Evolutionary conservation across 2,888 invertebrate species (phyloP), one percentile per base, ranked within the genome.

Genomic region (Drosophila kambysellisi): DNA sequence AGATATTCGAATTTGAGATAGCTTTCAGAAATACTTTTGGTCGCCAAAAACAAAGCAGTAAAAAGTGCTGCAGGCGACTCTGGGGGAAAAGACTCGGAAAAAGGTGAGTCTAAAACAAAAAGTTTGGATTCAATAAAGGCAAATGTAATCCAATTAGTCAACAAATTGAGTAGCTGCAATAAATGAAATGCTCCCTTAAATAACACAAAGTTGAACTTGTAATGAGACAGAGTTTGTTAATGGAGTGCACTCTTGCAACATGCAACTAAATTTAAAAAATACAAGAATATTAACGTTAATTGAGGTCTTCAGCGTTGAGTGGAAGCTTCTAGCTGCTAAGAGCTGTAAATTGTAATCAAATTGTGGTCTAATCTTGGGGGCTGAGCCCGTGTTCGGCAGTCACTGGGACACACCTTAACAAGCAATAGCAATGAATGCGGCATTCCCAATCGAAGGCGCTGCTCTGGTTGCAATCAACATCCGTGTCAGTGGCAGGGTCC

Each of bases 401-500:
- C 37, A 48, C 46, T 52, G 68, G 52, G 56, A 58, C 60, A 67
- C 84, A 89, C 81, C 68, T 70, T 56, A 52, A 50, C 65, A 41
- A 41, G 56, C 51, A 37, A 51, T 46, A 15, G n/a, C 15, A 41
- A 63, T 43, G 58, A 54, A 43, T 32, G 20, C 48, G 25, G 8
- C 39, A 58, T 30, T 50, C 15, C 74, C 9, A n/a, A 32, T 51
- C 41, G 33, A 29, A 9, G 5, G n/a, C 20, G 30, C 74, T 70
- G 82, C 56, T 64, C 56, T 64, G 82, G 70, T 89, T 70, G 64
- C 84, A 88, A 89, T 88, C 90, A 86, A 60, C 71, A 72, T 77
- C 52, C 74, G 77, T 90, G 90, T 90, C 84, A 90, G 59, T 64
- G 51, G 35, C 90, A 84, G 90, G 64, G 71, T 70, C 71, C 79